Evolutionary conservation across 2,797 vertebrate species (phyloP), one percentile per base, ranked within the genome.

Genomic region (Danio kyathit): DNA sequence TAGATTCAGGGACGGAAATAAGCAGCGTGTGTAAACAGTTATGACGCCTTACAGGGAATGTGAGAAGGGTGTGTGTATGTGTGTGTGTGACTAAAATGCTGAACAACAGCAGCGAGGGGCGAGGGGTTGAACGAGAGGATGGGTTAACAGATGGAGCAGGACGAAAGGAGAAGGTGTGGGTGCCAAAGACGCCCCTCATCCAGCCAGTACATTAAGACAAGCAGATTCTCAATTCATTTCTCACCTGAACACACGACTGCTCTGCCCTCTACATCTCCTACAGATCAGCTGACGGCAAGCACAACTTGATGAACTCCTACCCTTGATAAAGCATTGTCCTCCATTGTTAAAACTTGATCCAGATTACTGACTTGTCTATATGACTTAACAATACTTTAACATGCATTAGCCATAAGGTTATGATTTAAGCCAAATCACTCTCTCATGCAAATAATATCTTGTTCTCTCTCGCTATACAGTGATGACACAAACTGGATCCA

Each of bases 41-140:
- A 48, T 80, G 74, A 67, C 16, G 46, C 67, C 64, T 82, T 74
- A 13, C 56, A 85, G 77, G 71, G 61, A 86, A 88, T 82, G 79
- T 61, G 77, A 64, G 54, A 79, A 21, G 44, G 65, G 3, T 63
- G 61, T 29, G 40, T 74, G 76, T 57, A 21, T 57, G 48, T 43
- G 82, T 75, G 73, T 54, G 80, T 56, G 61, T 54, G 29, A 1
- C 41, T 75, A 44, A 59, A 60, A 40, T 54, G 49, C 46, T 59
- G 63, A 57, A 59, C 6, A 46, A 75, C 63, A 60, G 52, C 21
- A 74, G 16, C 51, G 44, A 54, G n/a, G 48, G 74, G 69, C 67
- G 69, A 21, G 64, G 60, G 79, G 79, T 64, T 61, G 14, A 16
- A 75, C 54, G 76, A 11, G n/a, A 77, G 67, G 29, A 76, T 72